These are phyloP conservation scores for Scytalopus superciliaris DNA, from an alignment of 2,113 vertebrate species.

Conservation along the genomic window DNA sequence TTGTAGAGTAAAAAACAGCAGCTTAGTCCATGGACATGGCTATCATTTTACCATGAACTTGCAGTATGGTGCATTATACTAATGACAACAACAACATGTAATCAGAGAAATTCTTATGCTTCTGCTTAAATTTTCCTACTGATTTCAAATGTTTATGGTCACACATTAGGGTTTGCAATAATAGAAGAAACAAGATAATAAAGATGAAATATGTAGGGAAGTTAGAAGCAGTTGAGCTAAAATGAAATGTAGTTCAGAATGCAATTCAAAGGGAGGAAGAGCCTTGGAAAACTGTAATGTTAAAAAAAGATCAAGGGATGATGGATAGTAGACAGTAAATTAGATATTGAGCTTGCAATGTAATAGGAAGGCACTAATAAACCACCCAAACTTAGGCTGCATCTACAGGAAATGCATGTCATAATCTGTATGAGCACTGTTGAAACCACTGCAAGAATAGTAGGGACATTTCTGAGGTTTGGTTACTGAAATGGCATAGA, in stretches of 20 bases:
- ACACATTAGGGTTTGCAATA: background rate
- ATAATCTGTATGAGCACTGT: background rate
- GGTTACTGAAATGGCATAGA: background rate
- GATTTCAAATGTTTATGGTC: background rate
- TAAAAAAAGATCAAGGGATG: background rate
- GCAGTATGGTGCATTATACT: background rate
- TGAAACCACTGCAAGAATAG: background rate
- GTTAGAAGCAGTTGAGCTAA: background rate
- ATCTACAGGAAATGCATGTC: background rate
- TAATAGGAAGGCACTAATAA: background rate
- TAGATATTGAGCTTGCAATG: background rate
- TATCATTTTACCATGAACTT: background rate
- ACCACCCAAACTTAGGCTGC: background rate
- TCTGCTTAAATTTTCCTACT: background rate
- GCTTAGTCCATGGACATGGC: background rate
- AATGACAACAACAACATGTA: background rate
- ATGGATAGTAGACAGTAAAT: constrained; percentile 26
- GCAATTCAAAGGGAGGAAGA: background rate
- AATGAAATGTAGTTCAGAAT: background rate
- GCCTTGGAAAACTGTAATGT: background rate
- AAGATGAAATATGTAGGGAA: background rate
- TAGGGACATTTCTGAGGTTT: background rate
- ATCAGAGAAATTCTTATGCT: background rate
- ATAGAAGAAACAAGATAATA: background rate
- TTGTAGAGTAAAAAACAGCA: background rate